These are phyloP conservation scores for Reinhardtius hippoglossoides DNA, from an alignment of 2,113 vertebrate species.

Conservation along the genomic window DNA sequence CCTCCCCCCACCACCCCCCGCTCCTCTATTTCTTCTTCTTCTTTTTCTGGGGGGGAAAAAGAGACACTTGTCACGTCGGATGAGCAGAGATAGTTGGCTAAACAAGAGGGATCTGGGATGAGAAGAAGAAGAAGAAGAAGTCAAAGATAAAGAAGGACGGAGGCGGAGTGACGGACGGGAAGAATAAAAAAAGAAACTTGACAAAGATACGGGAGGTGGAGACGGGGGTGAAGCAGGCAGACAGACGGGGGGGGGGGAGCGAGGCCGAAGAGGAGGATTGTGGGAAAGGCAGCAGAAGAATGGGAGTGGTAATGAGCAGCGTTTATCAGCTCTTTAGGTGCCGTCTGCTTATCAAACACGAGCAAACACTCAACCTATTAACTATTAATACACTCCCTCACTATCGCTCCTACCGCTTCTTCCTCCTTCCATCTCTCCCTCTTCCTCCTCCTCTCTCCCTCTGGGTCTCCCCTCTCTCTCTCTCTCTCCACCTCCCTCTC, in stretches of 20 bases:
- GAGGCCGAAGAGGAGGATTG: slow-evolving; percentile 60
- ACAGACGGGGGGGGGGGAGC: not conserved
- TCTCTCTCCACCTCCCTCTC: slow-evolving; percentile 37
- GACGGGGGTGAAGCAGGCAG: not conserved
- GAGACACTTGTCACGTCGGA: slow-evolving; percentile 65
- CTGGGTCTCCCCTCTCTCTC: slow-evolving; percentile 44
- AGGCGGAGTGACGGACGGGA: slow-evolving; percentile 25
- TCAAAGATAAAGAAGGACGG: slow-evolving; percentile 37
- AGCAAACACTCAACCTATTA: slow-evolving; percentile 77
- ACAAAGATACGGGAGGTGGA: slow-evolving; percentile 17
- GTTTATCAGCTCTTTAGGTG: slow-evolving; percentile 78
- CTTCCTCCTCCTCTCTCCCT: slow-evolving; percentile 39
- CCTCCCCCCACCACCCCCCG: slow-evolving; percentile 32
- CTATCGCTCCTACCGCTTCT: slow-evolving; percentile 54
- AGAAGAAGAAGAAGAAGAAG: slow-evolving; percentile 29
- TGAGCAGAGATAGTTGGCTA: slow-evolving; percentile 55
- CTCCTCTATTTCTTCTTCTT: slow-evolving; percentile 20
- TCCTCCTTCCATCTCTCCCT: slow-evolving; percentile 45
- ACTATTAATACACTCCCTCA: slow-evolving; percentile 76
- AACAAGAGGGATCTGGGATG: slow-evolving; percentile 49
- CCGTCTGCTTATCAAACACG: slow-evolving; percentile 77
- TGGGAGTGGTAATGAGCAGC: slow-evolving; percentile 72
- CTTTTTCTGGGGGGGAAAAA: slow-evolving; percentile 20
- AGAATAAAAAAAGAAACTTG: not conserved
- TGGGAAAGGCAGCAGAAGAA: slow-evolving; percentile 74